Conservation (phyloP, 2,888 invertebrate species). For the Rapana venosa region DNA sequence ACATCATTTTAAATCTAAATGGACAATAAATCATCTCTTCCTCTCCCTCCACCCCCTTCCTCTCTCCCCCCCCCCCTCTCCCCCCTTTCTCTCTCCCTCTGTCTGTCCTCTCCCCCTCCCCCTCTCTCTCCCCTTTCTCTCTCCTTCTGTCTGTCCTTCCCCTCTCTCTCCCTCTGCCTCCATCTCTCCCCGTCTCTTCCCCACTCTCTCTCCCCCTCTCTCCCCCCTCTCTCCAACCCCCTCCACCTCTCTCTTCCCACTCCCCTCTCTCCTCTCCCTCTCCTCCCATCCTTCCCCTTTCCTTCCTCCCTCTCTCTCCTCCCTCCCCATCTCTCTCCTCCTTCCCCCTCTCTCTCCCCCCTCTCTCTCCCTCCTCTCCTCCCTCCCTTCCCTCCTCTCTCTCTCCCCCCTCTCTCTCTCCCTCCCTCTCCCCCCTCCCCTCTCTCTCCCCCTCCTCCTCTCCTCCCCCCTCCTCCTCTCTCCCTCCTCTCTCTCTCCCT, state of each 20-base stretch:
- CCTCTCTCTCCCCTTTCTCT: no score
- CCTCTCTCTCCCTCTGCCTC: no score
- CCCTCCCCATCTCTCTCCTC: not conserved
- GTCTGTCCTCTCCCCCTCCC: no score
- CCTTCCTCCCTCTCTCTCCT: not conserved
- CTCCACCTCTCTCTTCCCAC: not conserved
- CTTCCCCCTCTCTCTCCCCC: not conserved
- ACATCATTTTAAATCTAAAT: no score
- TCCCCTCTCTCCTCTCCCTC: not conserved
- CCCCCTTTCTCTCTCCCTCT: not conserved
- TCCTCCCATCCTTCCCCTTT: not conserved
- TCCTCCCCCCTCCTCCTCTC: not conserved
- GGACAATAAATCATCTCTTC: no score
- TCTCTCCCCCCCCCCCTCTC: not conserved
- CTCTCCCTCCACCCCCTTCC: no score
- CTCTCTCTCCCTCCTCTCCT: not conserved
- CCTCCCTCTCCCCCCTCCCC: not conserved
- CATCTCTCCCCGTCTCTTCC: not conserved
- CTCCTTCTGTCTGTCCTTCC: no score
- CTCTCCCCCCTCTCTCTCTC: not conserved
- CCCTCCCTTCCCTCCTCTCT: not conserved
- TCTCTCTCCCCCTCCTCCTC: not conserved
- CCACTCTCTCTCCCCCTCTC: not conserved
- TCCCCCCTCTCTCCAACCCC: not conserved
- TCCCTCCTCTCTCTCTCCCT: not conserved